These are phyloP conservation scores for Coregonus clupeaformis DNA, from an alignment of 2,113 vertebrate species.

Conservation along the genomic window DNA sequence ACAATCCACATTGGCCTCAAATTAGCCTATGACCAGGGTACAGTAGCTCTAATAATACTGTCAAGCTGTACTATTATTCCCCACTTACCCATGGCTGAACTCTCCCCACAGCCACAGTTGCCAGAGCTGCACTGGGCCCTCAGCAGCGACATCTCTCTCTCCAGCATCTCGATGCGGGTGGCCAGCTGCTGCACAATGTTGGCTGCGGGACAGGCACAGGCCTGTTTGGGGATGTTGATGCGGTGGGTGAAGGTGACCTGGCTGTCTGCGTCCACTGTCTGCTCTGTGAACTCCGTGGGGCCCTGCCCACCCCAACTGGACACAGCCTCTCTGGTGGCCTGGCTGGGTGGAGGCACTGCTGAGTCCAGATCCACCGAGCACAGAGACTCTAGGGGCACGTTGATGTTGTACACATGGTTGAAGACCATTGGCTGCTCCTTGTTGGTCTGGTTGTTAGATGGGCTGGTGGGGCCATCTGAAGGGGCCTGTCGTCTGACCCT, in stretches of 20 bases:
- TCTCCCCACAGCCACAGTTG: constrained; percentile 76
- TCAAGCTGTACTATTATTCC: background rate
- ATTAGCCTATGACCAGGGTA: background rate
- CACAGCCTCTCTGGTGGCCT: constrained; percentile 43
- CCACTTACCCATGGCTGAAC: background rate
- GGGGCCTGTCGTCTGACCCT: constrained; percentile 70
- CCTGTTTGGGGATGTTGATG: constrained; percentile 93
- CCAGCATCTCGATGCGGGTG: constrained; percentile 92
- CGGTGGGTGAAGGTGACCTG: constrained; percentile 95
- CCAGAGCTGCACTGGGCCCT: constrained; percentile 85
- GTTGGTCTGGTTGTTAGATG: constrained; percentile 74
- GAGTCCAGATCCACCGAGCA: constrained; percentile 85
- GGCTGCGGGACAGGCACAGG: constrained; percentile 82
- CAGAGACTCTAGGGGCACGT: constrained; percentile 87
- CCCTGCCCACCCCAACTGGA: constrained; percentile 69
- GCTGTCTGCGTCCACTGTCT: constrained; percentile 87
- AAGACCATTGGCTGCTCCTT: constrained; percentile 87
- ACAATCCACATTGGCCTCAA: no score
- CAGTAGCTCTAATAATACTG: background rate
- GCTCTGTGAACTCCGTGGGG: constrained; percentile 81
- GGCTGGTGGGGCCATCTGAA: constrained; percentile 53
- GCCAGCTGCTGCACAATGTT: constrained; percentile 86
- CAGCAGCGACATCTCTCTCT: constrained; percentile 91
- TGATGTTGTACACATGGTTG: constrained; percentile 96
- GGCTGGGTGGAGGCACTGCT: constrained; percentile 15